phyloP scores from a whole-genome alignment of 2,113 vertebrate genomes.

The Butastur rufipennis region DNA sequence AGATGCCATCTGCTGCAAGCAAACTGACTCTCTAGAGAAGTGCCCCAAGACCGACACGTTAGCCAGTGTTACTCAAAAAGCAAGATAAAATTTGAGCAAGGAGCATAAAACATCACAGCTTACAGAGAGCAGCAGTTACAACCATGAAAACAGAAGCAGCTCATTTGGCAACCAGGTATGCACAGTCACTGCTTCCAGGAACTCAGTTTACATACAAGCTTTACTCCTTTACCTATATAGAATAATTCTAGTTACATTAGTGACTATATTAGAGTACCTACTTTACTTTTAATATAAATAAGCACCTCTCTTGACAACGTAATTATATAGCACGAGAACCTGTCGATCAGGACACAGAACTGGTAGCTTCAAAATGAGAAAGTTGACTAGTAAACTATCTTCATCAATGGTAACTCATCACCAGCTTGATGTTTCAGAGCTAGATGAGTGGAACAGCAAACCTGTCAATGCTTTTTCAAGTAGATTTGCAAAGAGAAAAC shows the following conservation, averaged over 20 bases:
- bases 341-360: not conserved
- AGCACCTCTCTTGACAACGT: not conserved
- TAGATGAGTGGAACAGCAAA: not conserved
- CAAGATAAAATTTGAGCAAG: not conserved
- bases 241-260: not conserved
- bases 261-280: not conserved
- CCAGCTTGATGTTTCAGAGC: not conserved
- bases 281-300: not conserved
- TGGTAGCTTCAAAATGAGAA: not conserved
- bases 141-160: not conserved
- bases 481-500: not conserved
- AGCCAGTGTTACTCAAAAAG: not conserved
- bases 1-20: not conserved
- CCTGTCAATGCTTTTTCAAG: not conserved
- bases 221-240: not conserved
- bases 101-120: not conserved
- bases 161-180: accelerated
- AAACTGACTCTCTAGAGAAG: not conserved
- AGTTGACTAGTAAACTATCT: not conserved
- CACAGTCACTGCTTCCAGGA: not conserved
- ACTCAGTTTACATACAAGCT: not conserved
- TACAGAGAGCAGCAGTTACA: not conserved
- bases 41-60: accelerated
- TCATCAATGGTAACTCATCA: not conserved
- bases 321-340: not conserved